Evolutionary conservation across 2,888 invertebrate species (phyloP).

Genomic region (Leptogaster cylindrica): DNA sequence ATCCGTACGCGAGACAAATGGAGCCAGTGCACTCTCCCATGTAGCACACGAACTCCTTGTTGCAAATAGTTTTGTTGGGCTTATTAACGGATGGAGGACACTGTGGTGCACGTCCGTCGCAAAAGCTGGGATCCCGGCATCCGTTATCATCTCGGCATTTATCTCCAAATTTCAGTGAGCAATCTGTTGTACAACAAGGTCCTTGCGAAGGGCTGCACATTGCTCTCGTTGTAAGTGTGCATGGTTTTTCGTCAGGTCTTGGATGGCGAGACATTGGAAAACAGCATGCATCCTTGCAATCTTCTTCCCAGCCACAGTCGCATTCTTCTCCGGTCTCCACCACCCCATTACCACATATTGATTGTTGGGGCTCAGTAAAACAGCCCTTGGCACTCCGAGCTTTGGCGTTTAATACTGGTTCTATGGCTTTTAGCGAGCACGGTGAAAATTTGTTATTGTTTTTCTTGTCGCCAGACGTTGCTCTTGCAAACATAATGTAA

Average conservation of each 20-base stretch:
- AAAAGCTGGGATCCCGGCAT: constrained; percentile 90
- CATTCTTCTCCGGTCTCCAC: constrained; percentile 97
- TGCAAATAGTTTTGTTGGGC: constrained; percentile 93
- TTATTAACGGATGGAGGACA: constrained; percentile 94
- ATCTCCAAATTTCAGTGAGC: constrained; percentile 82
- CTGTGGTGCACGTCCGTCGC: constrained; percentile 85
- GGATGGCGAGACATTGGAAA: constrained; percentile 86
- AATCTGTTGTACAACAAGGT: constrained; percentile 91
- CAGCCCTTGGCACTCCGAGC: constrained; percentile 90
- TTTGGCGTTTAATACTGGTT: constrained; percentile 89
- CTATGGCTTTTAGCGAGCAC: constrained; percentile 90
- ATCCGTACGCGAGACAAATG: constrained; percentile 94
- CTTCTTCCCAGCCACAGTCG: constrained; percentile 98
- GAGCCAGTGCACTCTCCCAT: constrained; percentile 97
- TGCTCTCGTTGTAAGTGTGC: constrained; percentile 77
- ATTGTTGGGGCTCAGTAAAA: constrained; percentile 90
- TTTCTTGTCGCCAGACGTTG: constrained; percentile 96
- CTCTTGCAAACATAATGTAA: constrained; percentile 99
- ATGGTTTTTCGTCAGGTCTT: constrained; percentile 79
- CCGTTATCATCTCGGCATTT: constrained; percentile 94
- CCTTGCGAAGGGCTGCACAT: constrained; percentile 70
- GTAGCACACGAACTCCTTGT: constrained; percentile 95
- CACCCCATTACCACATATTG: constrained; percentile 98
- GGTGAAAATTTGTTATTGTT: constrained; percentile 98
- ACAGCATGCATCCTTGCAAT: constrained; percentile 93